Evolutionary conservation across 2,113 vertebrate genomes (phyloP).

Genomic region (Cyphomyrus discorhynchus): DNA sequence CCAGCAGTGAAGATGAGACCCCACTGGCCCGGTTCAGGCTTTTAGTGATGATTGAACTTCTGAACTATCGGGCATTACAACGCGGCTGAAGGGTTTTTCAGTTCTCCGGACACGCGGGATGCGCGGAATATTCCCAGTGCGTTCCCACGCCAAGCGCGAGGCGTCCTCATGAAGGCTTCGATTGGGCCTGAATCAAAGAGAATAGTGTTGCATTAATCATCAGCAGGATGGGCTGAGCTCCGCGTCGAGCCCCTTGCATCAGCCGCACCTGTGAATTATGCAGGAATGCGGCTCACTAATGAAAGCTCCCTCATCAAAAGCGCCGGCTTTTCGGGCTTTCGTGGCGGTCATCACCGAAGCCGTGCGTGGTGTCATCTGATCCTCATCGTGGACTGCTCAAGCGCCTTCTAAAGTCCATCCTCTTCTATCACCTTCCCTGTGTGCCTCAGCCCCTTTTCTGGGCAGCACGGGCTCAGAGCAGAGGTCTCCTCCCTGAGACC

Average conservation of each 20-base stretch:
- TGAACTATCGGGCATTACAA: background rate
- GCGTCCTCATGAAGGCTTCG: background rate
- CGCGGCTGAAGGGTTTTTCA: background rate
- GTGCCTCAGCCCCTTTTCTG: background rate
- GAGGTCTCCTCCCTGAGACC: background rate
- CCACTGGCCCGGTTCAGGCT: background rate
- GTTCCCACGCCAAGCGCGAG: background rate
- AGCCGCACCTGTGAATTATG: slow-evolving; percentile 6
- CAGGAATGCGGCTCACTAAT: background rate
- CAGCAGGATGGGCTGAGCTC: background rate
- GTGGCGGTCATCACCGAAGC: background rate
- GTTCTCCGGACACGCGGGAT: background rate
- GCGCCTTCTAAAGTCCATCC: background rate
- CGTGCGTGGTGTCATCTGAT: background rate
- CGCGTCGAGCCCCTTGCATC: background rate
- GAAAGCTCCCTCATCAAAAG: background rate
- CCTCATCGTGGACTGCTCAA: background rate
- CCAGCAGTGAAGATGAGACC: background rate
- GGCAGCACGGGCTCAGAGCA: background rate
- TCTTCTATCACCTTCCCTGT: background rate
- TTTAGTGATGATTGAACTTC: background rate
- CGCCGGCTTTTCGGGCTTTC: background rate
- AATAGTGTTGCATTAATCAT: slow-evolving; percentile 15
- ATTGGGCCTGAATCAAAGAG: slow-evolving; percentile 14
- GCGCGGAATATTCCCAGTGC: background rate